Evolutionary conservation across 2,888 invertebrate species (phyloP).

Genomic region (Stenoptilia bipunctidactyla): DNA sequence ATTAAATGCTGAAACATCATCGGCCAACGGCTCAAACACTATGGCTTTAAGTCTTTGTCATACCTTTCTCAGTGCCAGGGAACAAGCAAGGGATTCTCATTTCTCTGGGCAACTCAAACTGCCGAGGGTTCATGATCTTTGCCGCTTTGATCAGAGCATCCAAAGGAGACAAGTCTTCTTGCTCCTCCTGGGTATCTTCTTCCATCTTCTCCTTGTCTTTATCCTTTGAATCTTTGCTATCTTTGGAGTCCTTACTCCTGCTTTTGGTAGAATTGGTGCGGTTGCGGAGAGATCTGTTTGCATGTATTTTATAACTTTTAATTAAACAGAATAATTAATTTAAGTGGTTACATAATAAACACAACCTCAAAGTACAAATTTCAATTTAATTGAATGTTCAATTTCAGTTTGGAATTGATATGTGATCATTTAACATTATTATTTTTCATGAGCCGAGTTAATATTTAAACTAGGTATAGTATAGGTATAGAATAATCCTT

Average conservation of each 20-base stretch:
- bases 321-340: no score
- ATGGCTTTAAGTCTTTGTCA: no score
- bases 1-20: no score
- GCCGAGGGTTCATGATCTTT: constrained; percentile 86
- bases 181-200: constrained; percentile 22
- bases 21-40: no score
- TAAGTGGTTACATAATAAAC: no score
- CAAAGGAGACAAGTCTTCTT: constrained; percentile 72
- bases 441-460: no score
- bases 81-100: constrained; percentile 82
- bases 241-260: constrained; percentile 36
- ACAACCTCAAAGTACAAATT: no score
- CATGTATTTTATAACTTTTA: not conserved
- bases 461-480: no score
- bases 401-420: no score
- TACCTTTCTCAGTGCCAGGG: constrained; percentile 87
- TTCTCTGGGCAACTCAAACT: constrained; percentile 89
- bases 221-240: constrained; percentile 15
- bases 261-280: constrained; percentile 40
- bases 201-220: constrained; percentile 21
- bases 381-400: no score
- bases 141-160: constrained; percentile 87
- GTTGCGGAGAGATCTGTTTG: constrained; percentile 35
- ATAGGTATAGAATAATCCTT: no score
- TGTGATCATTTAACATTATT: no score